These are phyloP conservation scores for Venturia canescens DNA, from an alignment of 1,140 invertebrate species.

Conservation along the genomic window DNA sequence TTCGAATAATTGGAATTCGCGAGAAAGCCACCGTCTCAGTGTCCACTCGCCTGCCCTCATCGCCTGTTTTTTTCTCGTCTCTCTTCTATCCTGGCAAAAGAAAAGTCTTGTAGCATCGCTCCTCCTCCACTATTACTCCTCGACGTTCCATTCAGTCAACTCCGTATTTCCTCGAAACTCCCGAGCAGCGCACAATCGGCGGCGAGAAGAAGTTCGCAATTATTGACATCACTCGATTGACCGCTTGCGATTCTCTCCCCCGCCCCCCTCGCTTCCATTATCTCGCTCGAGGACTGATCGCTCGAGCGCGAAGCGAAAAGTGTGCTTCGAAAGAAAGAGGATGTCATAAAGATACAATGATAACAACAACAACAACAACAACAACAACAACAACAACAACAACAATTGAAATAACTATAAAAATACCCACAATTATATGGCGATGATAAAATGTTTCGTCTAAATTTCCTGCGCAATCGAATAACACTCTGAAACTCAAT, in stretches of 20 bases:
- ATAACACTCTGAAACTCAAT: too few relatives aligned
- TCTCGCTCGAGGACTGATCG: conserved; percentile 50
- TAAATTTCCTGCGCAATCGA: too few relatives aligned
- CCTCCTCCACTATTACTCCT: background rate
- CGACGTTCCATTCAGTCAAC: conserved; percentile 43
- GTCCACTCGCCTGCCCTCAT: background rate
- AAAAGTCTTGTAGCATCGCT: background rate
- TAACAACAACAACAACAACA: background rate
- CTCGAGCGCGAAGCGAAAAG: conserved; percentile 56
- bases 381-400: background rate
- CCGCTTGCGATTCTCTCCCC: conserved; percentile 30
- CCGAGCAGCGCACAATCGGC: conserved; percentile 53
- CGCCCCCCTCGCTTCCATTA: conserved; percentile 50
- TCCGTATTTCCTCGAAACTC: conserved; percentile 60
- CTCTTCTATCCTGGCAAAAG: background rate
- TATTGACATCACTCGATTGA: conserved; percentile 63
- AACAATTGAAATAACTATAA: background rate
- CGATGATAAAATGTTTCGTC: too few relatives aligned
- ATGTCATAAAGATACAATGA: background rate
- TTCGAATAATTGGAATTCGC: conserved; percentile 68
- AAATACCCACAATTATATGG: too few relatives aligned
- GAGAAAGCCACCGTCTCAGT: conserved; percentile 41
- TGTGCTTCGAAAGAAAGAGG: background rate
- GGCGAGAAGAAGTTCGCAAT: conserved; percentile 57
- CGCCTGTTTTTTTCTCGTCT: background rate